These are phyloP conservation scores for Clarias gariepinus DNA, from an alignment of 2,113 vertebrate genomes.

Conservation along the genomic window DNA sequence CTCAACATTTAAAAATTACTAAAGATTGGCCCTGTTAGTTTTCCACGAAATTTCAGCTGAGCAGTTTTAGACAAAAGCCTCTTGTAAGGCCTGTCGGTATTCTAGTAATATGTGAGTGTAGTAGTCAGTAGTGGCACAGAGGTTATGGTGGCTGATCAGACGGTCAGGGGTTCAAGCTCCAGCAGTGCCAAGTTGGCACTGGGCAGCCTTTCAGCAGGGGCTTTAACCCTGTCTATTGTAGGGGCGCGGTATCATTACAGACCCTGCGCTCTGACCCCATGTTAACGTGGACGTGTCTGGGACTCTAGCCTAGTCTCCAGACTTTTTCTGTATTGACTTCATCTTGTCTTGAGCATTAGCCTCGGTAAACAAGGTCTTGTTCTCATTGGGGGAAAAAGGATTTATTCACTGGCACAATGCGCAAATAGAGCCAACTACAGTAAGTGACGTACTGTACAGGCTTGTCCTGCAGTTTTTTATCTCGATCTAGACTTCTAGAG, in stretches of 20 bases:
- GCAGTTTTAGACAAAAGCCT: neutral
- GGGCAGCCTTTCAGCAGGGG: neutral
- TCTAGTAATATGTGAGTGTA: neutral
- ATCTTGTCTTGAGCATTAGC: too few relatives aligned
- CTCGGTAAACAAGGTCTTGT: neutral
- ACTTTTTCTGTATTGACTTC: neutral
- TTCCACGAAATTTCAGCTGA: neutral
- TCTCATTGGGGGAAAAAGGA: neutral
- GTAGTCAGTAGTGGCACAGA: neutral
- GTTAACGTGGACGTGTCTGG: neutral
- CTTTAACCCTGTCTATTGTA: neutral
- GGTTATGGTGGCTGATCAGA: neutral
- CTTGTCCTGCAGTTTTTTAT: neutral
- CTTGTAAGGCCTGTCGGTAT: neutral
- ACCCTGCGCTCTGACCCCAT: neutral
- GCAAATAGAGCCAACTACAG: neutral
- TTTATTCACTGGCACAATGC: neutral
- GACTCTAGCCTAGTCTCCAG: neutral
- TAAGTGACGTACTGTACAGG: neutral
- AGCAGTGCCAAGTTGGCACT: neutral
- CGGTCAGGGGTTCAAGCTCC: neutral
- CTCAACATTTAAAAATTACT: neutral
- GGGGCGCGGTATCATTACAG: neutral
- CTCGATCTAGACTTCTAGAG: neutral
- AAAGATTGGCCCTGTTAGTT: neutral